A percentile compares a stretch with the other conserved stretches of the same genome.
phyloP scores from a whole-genome alignment of 2,888 invertebrate genomes.

The Cantharis nigra region DNA sequence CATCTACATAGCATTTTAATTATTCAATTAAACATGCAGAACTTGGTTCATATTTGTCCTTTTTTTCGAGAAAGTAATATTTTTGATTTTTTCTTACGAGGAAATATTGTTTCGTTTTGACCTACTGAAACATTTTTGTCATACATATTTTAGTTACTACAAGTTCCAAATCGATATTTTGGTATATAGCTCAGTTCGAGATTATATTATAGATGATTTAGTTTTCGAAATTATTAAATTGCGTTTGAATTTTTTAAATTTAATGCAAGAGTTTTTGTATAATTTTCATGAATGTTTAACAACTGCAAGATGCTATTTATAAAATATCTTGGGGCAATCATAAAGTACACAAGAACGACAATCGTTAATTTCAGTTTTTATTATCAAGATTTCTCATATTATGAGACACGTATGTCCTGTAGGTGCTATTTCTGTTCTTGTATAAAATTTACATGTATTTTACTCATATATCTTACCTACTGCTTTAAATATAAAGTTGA shows the following conservation, averaged over 20 bases:
- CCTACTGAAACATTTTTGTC: too few relatives aligned
- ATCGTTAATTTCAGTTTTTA: constrained; percentile 27
- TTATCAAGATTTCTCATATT: constrained; percentile 23
- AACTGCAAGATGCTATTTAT: constrained; percentile 17
- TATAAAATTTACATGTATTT: background rate
- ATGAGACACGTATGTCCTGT: constrained; percentile 25
- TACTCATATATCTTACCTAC: background rate
- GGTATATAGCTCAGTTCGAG: too few relatives aligned
- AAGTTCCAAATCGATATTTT: too few relatives aligned
- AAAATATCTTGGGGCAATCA: constrained; percentile 17
- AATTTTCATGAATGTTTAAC: constrained; percentile 27
- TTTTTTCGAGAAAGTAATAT: too few relatives aligned
- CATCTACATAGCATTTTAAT: background rate
- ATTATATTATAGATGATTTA: too few relatives aligned
- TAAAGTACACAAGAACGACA: constrained; percentile 22
- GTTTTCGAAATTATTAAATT: background rate
- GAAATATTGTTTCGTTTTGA: too few relatives aligned
- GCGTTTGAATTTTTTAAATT: background rate
- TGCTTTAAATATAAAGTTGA: constrained; percentile 13
- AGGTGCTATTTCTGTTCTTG: constrained; percentile 20
- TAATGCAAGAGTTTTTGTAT: background rate
- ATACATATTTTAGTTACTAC: too few relatives aligned
- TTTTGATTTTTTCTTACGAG: too few relatives aligned
- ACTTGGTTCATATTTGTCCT: background rate
- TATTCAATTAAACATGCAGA: background rate